Evolutionary conservation across 1,140 invertebrate species (phyloP), one percentile per base, ranked within the genome.

Genomic region (Aleiodes sp.): DNA sequence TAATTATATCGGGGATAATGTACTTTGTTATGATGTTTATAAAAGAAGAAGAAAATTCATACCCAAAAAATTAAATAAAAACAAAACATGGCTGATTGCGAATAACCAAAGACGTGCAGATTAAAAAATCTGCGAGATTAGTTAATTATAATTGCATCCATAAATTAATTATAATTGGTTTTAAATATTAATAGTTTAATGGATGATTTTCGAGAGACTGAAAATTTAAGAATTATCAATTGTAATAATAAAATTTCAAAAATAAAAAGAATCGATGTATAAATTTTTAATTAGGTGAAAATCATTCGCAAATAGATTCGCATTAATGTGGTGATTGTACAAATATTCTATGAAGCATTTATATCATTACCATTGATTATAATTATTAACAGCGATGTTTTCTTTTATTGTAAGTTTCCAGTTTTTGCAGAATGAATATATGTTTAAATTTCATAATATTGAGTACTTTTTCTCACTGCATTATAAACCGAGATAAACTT

Each of bases 101-200:
- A 12, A 24, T 52, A 52, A 52, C 46, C 46, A 52, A 52, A 52
- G 46, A 52, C 46, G 46, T 52, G 46, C 46, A 16, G 46, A 26
- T 24, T 52, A 10, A 6, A 35, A 52, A 16, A 24, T 52, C 46
- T 16, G 46, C 46, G 46, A 52, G 46, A 52, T 52, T 52, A 24
- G 26, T 24, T 52, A 52, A n/a, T 52, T 52, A 24, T 52, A 52
- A 52, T 52, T 52, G n/a, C 46, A 52, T 52, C 46, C 46, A 52
- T 52, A 8, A 24, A 24, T 52, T 24, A 52, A 52, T 52, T 9
- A 52, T 52, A 52, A 52, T 52, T 21, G 26, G 46, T 9, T 12
- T 16, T 21, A 1, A 52, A 52, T 21, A 24, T 52, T 52, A 2
- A 24, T 52, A 24, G 26, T 7, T 52, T 6, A 52, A 52, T 52